Evolutionary conservation across 2,888 invertebrate species (phyloP).

Genomic region (Buathra laborator): DNA sequence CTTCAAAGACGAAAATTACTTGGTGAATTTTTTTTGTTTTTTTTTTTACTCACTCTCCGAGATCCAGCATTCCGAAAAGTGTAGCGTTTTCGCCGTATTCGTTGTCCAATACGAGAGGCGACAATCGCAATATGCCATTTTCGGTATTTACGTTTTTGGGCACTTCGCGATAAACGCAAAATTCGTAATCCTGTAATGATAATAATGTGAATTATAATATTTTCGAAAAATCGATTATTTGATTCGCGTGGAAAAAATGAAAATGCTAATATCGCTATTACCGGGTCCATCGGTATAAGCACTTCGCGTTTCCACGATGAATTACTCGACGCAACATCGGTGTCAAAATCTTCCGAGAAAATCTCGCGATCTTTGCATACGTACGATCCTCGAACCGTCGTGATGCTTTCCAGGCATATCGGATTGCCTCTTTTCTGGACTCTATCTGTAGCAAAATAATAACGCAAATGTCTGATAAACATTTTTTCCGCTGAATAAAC

Average conservation of each 20-base stretch:
- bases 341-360: slow-evolving; percentile 88
- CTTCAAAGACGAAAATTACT: not conserved
- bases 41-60: slow-evolving; percentile 75
- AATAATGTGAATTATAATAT: slow-evolving; percentile 21
- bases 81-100: slow-evolving; percentile 77
- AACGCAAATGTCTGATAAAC: no score
- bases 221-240: not conserved
- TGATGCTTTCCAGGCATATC: slow-evolving; percentile 60
- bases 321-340: slow-evolving; percentile 45
- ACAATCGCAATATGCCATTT: slow-evolving; percentile 77
- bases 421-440: not conserved
- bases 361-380: slow-evolving; percentile 81
- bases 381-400: slow-evolving; percentile 59
- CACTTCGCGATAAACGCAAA: slow-evolving; percentile 80
- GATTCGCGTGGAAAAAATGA: not conserved
- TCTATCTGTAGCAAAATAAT: not conserved
- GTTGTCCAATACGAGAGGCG: slow-evolving; percentile 78
- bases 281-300: slow-evolving; percentile 77
- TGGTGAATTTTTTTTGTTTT: not conserved
- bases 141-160: slow-evolving; percentile 70
- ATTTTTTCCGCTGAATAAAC: no score
- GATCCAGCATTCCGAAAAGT: slow-evolving; percentile 74
- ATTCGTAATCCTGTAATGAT: slow-evolving; percentile 81
- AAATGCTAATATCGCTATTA: slow-evolving; percentile 66
- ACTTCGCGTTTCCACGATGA: slow-evolving; percentile 77